A percentile compares a stretch with the other conserved stretches of the same genome.
Evolutionary conservation across 2,888 invertebrate species (phyloP).

Genomic region (Scotopteryx bipunctaria): DNA sequence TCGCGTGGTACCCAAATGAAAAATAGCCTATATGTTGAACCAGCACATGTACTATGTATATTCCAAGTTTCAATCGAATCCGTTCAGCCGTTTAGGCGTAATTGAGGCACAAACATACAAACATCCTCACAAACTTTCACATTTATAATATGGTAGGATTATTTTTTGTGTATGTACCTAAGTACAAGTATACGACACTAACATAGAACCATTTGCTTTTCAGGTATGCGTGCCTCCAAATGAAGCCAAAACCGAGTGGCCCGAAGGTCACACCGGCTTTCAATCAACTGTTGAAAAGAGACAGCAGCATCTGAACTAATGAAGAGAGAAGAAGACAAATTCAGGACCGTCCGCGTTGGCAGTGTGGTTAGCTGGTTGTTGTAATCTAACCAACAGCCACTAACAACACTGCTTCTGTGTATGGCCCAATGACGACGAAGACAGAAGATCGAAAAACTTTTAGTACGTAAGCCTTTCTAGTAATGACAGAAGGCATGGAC

Average conservation of each 20-base stretch:
- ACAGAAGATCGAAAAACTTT: not conserved
- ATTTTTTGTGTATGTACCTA: too few relatives aligned
- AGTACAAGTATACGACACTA: too few relatives aligned
- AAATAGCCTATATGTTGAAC: too few relatives aligned
- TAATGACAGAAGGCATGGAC: slow-evolving; percentile 16
- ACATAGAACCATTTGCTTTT: slow-evolving; percentile 18
- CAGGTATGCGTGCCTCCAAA: slow-evolving; percentile 21
- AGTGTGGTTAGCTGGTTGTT: slow-evolving; percentile 99
- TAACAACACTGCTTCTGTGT: slow-evolving; percentile 96
- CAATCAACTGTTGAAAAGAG: slow-evolving; percentile 21
- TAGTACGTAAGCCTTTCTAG: not conserved
- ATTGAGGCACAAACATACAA: too few relatives aligned
- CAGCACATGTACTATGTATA: too few relatives aligned
- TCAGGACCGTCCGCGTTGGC: slow-evolving; percentile 90
- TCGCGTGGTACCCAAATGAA: too few relatives aligned
- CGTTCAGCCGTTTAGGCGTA: too few relatives aligned
- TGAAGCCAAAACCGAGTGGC: slow-evolving; percentile 28
- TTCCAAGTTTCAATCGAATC: too few relatives aligned
- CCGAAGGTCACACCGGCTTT: slow-evolving; percentile 30
- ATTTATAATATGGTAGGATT: too few relatives aligned
- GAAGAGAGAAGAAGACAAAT: slow-evolving; percentile 35
- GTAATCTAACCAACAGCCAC: slow-evolving; percentile 91
- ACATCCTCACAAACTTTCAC: too few relatives aligned
- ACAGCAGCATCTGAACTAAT: slow-evolving; percentile 9
- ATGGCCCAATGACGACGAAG: slow-evolving; percentile 65